Evolutionary conservation across 2,113 vertebrate species (phyloP).

Genomic region (Delphinapterus leucas): DNA sequence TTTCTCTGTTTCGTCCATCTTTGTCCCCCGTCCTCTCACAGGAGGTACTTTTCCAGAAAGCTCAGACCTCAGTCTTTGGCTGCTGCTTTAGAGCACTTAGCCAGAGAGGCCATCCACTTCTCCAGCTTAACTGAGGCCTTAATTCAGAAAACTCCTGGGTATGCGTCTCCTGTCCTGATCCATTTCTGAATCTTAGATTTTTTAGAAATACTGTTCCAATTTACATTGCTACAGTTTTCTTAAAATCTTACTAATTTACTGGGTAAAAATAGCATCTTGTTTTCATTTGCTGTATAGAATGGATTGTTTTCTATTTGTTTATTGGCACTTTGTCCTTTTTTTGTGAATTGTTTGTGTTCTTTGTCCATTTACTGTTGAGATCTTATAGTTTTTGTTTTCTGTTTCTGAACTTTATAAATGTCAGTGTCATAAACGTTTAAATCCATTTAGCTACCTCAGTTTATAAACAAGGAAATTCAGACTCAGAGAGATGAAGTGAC

Average conservation of each 20-base stretch:
- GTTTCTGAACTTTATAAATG: constrained; percentile 18
- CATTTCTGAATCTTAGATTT: constrained; percentile 8
- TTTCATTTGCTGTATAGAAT: constrained; percentile 34
- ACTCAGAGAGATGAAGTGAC: not conserved
- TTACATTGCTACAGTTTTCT: not conserved
- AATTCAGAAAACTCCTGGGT: not conserved
- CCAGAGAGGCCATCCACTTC: not conserved
- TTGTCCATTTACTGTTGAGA: not conserved
- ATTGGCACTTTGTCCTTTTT: not conserved
- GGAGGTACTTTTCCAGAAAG: not conserved
- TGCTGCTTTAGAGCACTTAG: not conserved
- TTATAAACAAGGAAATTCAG: not conserved
- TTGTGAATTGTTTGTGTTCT: not conserved
- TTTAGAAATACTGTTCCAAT: constrained; percentile 9
- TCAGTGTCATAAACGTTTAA: not conserved
- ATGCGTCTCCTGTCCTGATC: not conserved
- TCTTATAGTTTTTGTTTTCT: not conserved
- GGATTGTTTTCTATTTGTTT: not conserved
- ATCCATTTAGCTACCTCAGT: not conserved
- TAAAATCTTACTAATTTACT: constrained; percentile 6
- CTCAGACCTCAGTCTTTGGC: not conserved
- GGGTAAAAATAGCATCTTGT: not conserved
- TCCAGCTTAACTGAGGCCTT: not conserved
- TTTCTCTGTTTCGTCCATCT: not conserved
- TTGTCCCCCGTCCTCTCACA: not conserved